These are phyloP conservation scores for Emys orbicularis DNA, from an alignment of 2,797 vertebrate genomes.

Conservation along the genomic window DNA sequence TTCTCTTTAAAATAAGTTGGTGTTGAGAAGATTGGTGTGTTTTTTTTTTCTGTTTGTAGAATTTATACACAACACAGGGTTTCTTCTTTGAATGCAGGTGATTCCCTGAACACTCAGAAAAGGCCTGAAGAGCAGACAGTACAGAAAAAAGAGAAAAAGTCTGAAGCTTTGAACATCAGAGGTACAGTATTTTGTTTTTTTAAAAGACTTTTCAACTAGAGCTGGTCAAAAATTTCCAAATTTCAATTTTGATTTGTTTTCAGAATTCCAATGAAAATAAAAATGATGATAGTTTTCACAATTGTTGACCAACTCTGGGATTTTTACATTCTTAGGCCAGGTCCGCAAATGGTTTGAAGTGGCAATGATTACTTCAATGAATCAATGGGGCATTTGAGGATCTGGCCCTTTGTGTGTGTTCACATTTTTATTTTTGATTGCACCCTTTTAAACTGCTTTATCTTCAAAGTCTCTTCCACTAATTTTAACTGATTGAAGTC, in stretches of 20 bases:
- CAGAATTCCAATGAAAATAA: background rate
- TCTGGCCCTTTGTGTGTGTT: background rate
- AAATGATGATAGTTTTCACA: background rate
- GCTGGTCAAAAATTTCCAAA: background rate
- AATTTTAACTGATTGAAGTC: background rate
- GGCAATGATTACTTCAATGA: background rate
- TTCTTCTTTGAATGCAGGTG: constrained; percentile 90
- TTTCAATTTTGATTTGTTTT: background rate
- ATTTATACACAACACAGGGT: constrained; percentile 88
- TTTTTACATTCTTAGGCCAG: background rate
- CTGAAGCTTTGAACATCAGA: constrained; percentile 87
- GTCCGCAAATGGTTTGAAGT: background rate
- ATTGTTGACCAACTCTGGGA: background rate
- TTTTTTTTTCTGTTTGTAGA: constrained; percentile 85
- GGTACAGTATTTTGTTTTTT: constrained; percentile 70
- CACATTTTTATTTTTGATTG: background rate
- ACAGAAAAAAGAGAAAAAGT: constrained; percentile 80
- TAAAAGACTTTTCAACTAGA: background rate
- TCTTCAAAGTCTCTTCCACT: background rate
- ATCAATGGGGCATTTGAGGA: background rate
- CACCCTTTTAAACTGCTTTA: background rate
- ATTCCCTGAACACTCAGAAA: constrained; percentile 71
- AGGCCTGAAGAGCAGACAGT: constrained; percentile 55
- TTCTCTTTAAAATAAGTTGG: constrained; percentile 53
- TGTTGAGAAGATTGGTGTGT: constrained; percentile 81